A percentile compares a stretch with the other conserved stretches of the same genome.
Evolutionary conservation across 2,797 vertebrate species (phyloP).

Genomic region (Acanthopagrus latus): DNA sequence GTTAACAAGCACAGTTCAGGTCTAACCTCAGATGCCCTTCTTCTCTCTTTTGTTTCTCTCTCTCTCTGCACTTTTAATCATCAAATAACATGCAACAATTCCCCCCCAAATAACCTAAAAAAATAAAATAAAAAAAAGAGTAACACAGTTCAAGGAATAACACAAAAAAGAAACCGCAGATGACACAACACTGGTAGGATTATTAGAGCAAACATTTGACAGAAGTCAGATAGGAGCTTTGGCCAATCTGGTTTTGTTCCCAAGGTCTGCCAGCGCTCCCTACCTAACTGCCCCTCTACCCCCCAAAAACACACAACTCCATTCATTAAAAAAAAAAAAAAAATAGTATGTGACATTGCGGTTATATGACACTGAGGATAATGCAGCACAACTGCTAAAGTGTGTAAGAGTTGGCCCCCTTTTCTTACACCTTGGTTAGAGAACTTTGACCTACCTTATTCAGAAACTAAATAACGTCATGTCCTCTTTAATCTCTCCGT

Average conservation of each 20-base stretch:
- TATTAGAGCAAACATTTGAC: conserved; percentile 9
- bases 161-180: not conserved
- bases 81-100: not conserved
- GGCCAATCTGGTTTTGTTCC: not conserved
- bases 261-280: not conserved
- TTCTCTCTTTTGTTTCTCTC: not conserved
- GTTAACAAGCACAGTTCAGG: not conserved
- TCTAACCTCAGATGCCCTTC: not conserved
- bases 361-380: too few relatives aligned
- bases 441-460: not conserved
- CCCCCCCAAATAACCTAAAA: not conserved
- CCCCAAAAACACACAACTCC: not conserved
- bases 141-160: not conserved
- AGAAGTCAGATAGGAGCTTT: not conserved
- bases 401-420: not conserved
- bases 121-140: not conserved
- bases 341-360: too few relatives aligned
- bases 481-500: not conserved
- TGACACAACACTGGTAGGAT: not conserved
- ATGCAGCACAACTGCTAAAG: not conserved
- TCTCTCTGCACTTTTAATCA: not conserved
- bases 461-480: not conserved
- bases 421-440: not conserved
- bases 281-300: not conserved
- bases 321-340: too few relatives aligned